Percentiles rank a stretch among this genome's conserved stretches.
Conservation (phyloP, 2,888 invertebrate species). For the Yponomeuta plumbellus region DNA sequence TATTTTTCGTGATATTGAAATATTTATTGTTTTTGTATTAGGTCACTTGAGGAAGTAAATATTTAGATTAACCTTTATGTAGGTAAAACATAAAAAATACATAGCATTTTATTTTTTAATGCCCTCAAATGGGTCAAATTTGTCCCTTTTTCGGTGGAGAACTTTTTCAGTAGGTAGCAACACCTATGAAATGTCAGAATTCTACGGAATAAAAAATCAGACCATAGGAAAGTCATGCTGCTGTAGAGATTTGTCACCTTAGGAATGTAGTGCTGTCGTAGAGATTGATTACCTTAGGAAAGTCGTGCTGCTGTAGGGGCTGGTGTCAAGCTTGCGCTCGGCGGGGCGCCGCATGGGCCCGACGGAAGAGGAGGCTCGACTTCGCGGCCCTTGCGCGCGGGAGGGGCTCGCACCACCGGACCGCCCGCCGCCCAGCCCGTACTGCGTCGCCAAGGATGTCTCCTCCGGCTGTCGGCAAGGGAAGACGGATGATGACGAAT, state of each 20-base stretch:
- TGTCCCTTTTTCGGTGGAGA: too few species aligned
- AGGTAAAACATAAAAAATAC: too few species aligned
- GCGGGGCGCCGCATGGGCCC: constrained; percentile 85
- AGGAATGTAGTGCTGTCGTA: not conserved
- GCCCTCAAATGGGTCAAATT: too few species aligned
- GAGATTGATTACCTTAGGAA: constrained; percentile 67
- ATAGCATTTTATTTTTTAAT: too few species aligned
- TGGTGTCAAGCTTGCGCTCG: constrained; percentile 88
- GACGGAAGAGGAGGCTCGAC: constrained; percentile 49
- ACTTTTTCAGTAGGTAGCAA: too few species aligned
- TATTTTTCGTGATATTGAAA: too few species aligned
- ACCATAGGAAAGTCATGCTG: constrained; percentile 45
- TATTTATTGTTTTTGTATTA: too few species aligned
- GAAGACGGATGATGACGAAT: constrained; percentile 11
- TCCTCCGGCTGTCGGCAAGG: constrained; percentile 65
- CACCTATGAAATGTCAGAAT: too few species aligned
- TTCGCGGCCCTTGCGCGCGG: constrained; percentile 57
- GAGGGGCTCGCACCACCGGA: constrained; percentile 63
- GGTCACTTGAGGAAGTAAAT: too few species aligned
- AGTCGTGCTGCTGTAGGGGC: constrained; percentile 86
- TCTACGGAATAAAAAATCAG: too few species aligned
- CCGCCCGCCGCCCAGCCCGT: constrained; percentile 51
- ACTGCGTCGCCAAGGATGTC: constrained; percentile 55
- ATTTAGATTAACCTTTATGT: too few species aligned
- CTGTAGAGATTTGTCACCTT: constrained; percentile 85